Percentiles rank a stretch among this genome's conserved stretches.
phyloP scores from a whole-genome alignment of 2,888 invertebrate species.

The Drosophila lacicola region DNA sequence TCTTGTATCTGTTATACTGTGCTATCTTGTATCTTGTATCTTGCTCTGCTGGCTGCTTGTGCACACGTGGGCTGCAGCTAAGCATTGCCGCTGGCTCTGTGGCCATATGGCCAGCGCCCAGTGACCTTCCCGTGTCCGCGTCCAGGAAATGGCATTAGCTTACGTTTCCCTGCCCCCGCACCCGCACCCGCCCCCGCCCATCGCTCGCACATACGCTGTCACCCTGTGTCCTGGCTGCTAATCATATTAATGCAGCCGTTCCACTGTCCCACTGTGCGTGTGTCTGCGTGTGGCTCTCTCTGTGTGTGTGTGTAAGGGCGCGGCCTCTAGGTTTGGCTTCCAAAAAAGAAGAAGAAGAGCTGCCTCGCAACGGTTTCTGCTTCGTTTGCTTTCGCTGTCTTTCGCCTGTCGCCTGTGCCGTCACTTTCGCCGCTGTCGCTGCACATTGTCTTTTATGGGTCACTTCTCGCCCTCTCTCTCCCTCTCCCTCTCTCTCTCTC shows the following conservation, averaged over 20 bases:
- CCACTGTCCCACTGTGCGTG: conserved; percentile 35
- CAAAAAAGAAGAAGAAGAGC: conserved; percentile 25
- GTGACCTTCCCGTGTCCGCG: conserved; percentile 62
- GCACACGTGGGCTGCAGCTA: conserved; percentile 56
- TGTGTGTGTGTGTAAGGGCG: conserved; percentile 34
- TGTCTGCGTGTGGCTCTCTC: conserved; percentile 7
- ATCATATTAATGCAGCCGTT: conserved; percentile 74
- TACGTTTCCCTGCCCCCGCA: conserved; percentile 12
- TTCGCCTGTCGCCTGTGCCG: conserved; percentile 26
- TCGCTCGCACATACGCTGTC: not conserved
- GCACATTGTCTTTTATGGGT: conserved; percentile 72
- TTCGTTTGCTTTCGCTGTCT: conserved; percentile 33
- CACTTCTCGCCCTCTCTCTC: conserved; percentile 25
- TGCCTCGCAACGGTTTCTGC: conserved; percentile 20
- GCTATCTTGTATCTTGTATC: conserved; percentile 21
- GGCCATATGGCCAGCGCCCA: conserved; percentile 65
- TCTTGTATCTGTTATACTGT: conserved; percentile 14
- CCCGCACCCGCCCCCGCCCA: conserved; percentile 13
- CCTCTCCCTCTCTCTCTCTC: not conserved
- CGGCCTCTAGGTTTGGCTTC: conserved; percentile 63
- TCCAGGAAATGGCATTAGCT: conserved; percentile 74
- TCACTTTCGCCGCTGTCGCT: conserved; percentile 68
- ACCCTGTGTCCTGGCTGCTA: conserved; percentile 47
- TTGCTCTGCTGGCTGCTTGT: conserved; percentile 34
- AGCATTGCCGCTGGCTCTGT: conserved; percentile 15